Conservation (phyloP, 1,140 invertebrate species). For the Drosophila tani region DNA sequence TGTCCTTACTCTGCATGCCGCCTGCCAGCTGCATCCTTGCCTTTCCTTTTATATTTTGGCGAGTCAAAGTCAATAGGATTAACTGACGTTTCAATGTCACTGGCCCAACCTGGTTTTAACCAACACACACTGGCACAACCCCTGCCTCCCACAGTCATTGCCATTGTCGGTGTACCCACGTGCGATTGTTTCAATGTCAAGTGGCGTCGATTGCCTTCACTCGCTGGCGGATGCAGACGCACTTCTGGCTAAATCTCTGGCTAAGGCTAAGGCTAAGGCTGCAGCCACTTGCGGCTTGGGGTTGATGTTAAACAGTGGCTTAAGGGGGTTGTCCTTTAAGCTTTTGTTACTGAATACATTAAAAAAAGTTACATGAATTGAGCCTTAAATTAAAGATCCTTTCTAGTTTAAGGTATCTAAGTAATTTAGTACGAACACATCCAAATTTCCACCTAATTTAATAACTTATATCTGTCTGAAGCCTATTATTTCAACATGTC, state of each 20-base stretch:
- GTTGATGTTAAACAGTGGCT: slow-evolving; percentile 2
- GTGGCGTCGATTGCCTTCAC: slow-evolving; percentile 45
- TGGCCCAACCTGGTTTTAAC: slow-evolving; percentile 37
- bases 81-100: slow-evolving; percentile 68
- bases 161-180: slow-evolving; percentile 20
- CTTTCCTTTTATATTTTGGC: slow-evolving; percentile 20
- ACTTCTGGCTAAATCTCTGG: slow-evolving; percentile 24
- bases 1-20: slow-evolving; percentile 9
- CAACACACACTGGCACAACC: slow-evolving; percentile 3
- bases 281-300: slow-evolving; percentile 6
- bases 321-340: not conserved
- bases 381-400: not conserved
- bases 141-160: not conserved
- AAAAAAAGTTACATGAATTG: not conserved
- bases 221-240: slow-evolving; percentile 54
- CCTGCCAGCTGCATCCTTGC: slow-evolving; percentile 6
- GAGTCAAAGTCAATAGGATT: slow-evolving; percentile 58
- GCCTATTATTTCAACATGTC: not conserved
- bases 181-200: slow-evolving; percentile 71
- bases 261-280: slow-evolving; percentile 21
- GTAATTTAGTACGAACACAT: not conserved
- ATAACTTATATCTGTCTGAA: too few species aligned
- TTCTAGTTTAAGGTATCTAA: not conserved
- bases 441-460: not conserved
- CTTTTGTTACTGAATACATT: not conserved